Conservation (phyloP, 2,797 vertebrate species). For the Tapera naevia region DNA sequence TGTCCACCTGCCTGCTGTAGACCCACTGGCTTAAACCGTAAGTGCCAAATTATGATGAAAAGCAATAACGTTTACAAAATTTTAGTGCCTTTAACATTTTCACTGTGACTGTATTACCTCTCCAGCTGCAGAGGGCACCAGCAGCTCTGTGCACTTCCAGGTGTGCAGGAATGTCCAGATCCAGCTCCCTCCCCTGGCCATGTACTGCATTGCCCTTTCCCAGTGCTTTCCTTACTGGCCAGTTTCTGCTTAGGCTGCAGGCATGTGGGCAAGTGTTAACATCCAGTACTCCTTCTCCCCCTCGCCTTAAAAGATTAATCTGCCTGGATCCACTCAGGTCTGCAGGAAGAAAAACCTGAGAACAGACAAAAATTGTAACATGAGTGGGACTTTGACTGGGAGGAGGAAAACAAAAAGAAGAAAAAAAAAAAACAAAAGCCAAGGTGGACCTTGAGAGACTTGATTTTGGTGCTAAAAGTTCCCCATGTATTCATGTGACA, state of each 20-base stretch:
- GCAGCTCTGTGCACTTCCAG: constrained; percentile 77
- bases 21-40: constrained; percentile 76
- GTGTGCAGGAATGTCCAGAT: constrained; percentile 69
- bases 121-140: constrained; percentile 83
- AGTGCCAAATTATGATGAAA: constrained; percentile 81
- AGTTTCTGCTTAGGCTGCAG: constrained; percentile 64
- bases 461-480: constrained; percentile 85
- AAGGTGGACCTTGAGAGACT: constrained; percentile 81
- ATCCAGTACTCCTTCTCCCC: constrained; percentile 57
- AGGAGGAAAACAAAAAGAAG: constrained; percentile 69
- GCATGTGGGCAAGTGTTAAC: constrained; percentile 71
- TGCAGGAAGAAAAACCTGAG: constrained; percentile 75
- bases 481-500: constrained; percentile 80
- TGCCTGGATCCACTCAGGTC: constrained; percentile 76
- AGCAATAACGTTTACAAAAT: constrained; percentile 84
- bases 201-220: constrained; percentile 58
- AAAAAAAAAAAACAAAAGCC: constrained; percentile 51
- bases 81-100: constrained; percentile 81
- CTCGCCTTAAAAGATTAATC: constrained; percentile 69
- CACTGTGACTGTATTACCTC: constrained; percentile 84
- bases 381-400: constrained; percentile 77
- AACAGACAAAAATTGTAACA: constrained; percentile 73
- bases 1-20: constrained; percentile 70
- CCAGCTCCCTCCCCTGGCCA: constrained; percentile 77
- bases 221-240: constrained; percentile 41